Base-by-base conservation (phyloP, 1,140 invertebrate genomes). In the Drepana arcuata region DNA sequence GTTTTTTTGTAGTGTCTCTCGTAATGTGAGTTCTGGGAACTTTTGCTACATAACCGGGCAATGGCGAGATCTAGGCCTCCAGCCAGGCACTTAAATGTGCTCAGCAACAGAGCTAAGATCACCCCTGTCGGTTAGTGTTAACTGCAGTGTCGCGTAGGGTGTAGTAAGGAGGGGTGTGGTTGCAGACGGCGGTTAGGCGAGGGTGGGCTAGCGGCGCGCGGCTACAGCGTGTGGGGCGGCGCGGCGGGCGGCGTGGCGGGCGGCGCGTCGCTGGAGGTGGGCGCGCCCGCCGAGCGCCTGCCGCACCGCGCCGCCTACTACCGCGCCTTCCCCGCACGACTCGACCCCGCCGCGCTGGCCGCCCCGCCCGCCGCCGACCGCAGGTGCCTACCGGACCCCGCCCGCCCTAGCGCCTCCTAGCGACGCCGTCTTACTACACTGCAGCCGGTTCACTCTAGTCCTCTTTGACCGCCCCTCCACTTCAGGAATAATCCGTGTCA, bases 281-380 rank as follows among this genome's bases (percentile, higher is more conserved):
- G 88, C 29, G 86, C 88, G 21, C 93, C 95, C 2, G 88, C 86
- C 16, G 92, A 93, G 82, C 87, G 93, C 14, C 73, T 92, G 36
- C 87, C 89, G 24, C 88, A 90, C 64, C 83, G 89, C 44, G 88
- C 89, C 23, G 89, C 89, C 4, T 91, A 91, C 71, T 90, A 89
- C 69, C 85, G 86, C 74, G 86, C 91, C 53, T 97, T 97, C 83
- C 95, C 95, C 10, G 95, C 95, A n/a, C 66, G 92, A 2, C 84
- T 97, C 14, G 92, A 95, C 65, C 87, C 84, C 42, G 87, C 88
- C 23, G 86, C 91, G 24, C 86, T 97, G 25, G 94, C 92, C 56
- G 91, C 91, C 72, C 91, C 93, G 58, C 91, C 91, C 16, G 79
- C 86, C 34, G 83, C 86, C 64, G 72, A 77, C 56, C 60, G 61